These are phyloP conservation scores for Tragelaphus strepsiceros DNA, from an alignment of 2,113 vertebrate genomes.

Conservation along the genomic window DNA sequence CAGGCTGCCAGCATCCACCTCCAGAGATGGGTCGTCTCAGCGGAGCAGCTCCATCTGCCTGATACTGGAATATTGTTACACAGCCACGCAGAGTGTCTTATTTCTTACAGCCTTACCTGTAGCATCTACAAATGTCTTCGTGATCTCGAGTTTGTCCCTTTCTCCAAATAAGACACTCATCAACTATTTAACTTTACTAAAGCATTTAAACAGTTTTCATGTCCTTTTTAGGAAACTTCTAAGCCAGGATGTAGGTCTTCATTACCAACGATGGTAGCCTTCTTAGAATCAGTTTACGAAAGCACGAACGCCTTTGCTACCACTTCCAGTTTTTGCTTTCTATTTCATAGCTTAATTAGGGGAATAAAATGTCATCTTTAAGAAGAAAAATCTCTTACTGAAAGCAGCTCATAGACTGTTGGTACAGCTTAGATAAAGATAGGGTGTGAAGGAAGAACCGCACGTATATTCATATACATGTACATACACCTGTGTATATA, in stretches of 20 bases:
- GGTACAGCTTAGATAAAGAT: background rate
- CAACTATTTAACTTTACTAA: background rate
- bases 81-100: background rate
- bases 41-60: background rate
- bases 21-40: accelerated
- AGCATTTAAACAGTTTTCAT: background rate
- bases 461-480: accelerated
- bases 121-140: background rate
- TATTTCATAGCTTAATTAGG: background rate
- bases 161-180: background rate
- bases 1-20: accelerated
- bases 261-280: background rate
- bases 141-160: background rate
- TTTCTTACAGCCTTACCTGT: background rate
- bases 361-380: background rate
- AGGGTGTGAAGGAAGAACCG: background rate
- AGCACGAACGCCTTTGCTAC: background rate
- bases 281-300: background rate
- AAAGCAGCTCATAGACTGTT: background rate
- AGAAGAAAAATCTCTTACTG: background rate
- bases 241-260: background rate
- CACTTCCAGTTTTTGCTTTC: background rate
- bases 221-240: background rate
- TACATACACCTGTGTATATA: accelerated
- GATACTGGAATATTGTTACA: too few relatives aligned